Conservation (phyloP, 2,797 vertebrate genomes). For the Falco rusticolus region DNA sequence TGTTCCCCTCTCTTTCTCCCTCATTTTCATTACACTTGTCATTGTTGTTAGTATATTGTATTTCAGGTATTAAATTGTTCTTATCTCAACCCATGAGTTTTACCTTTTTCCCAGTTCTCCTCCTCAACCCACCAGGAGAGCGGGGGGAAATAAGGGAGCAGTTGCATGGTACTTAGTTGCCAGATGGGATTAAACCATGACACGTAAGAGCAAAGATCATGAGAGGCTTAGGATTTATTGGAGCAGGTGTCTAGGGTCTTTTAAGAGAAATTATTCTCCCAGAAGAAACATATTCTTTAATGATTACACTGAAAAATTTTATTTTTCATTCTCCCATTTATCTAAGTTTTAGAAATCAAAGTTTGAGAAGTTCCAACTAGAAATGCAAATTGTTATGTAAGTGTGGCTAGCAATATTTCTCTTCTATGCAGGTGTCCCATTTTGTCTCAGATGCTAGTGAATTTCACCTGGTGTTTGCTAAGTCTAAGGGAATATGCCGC, state of each 20-base stretch:
- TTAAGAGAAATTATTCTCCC: background rate
- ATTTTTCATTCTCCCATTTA: background rate
- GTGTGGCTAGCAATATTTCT: background rate
- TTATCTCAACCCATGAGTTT: too few relatives aligned
- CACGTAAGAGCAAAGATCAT: background rate
- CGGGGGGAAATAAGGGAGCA: too few relatives aligned
- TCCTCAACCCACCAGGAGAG: too few relatives aligned
- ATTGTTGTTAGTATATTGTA: too few relatives aligned
- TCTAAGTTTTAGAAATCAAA: background rate
- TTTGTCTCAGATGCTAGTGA: background rate
- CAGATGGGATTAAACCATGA: too few relatives aligned
- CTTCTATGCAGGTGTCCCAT: background rate
- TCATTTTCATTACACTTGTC: too few relatives aligned
- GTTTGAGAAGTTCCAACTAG: background rate
- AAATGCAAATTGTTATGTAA: background rate
- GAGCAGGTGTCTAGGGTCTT: background rate
- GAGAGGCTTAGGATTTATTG: background rate
- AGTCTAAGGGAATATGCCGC: background rate
- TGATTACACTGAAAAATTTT: background rate
- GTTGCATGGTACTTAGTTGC: too few relatives aligned
- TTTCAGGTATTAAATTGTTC: too few relatives aligned
- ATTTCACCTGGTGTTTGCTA: background rate
- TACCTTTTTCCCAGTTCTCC: too few relatives aligned
- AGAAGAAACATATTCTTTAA: background rate
- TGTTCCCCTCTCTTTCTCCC: too few relatives aligned